Percentiles rank a stretch among this genome's conserved stretches.
Evolutionary conservation across 2,113 vertebrate genomes (phyloP).

Genomic region (Psittacara wagleri): DNA sequence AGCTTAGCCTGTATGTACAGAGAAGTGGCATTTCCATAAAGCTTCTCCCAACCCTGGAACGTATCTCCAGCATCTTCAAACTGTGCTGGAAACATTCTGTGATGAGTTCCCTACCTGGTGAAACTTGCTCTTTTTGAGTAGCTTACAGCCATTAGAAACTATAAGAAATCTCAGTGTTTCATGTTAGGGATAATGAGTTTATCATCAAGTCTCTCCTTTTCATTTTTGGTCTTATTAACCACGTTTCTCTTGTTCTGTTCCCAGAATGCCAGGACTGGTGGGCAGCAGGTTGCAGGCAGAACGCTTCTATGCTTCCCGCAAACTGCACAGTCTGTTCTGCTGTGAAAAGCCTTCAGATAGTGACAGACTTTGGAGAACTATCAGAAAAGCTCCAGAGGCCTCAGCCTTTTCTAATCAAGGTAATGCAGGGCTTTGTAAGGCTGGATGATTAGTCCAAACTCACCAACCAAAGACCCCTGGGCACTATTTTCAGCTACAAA

Average conservation of each 20-base stretch:
- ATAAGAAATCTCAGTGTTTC: not conserved
- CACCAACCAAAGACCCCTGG: not conserved
- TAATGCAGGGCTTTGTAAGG: constrained; percentile 7
- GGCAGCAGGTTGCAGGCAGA: constrained; percentile 67
- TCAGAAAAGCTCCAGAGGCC: constrained; percentile 62
- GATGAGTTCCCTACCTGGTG: not conserved
- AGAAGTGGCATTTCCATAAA: not conserved
- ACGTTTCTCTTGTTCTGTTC: not conserved
- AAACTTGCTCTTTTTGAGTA: not conserved
- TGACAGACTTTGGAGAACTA: constrained; percentile 53
- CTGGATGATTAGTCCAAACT: not conserved
- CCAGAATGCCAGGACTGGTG: constrained; percentile 75
- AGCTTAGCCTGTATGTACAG: not conserved
- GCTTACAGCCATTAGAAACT: not conserved
- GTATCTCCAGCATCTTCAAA: not conserved
- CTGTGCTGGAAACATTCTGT: not conserved
- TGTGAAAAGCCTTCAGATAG: constrained; percentile 53
- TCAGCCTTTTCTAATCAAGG: constrained; percentile 78
- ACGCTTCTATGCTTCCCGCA: constrained; percentile 49
- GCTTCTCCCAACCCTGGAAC: not conserved
- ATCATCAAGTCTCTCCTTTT: not conserved
- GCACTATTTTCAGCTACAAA: not conserved
- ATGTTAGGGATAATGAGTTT: not conserved
- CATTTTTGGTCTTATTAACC: not conserved
- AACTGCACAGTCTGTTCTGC: constrained; percentile 74